A percentile compares a stretch with the other conserved stretches of the same genome.
phyloP scores from a whole-genome alignment of 2,888 invertebrate genomes.

The Caenorhabditis sp. region DNA sequence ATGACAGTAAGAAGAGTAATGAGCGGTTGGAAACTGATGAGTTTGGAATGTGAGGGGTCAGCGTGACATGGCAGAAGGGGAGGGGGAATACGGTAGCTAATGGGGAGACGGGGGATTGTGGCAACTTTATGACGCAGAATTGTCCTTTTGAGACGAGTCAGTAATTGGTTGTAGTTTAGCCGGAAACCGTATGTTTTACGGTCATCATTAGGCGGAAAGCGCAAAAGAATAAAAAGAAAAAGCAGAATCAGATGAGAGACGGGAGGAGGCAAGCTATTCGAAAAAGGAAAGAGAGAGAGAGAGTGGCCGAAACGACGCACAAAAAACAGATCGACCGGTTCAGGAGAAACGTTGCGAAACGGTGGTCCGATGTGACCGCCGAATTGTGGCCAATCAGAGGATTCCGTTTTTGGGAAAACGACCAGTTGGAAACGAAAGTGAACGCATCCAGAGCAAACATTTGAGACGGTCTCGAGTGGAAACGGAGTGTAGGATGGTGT shows the following conservation, averaged over 20 bases:
- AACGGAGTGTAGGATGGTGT: not conserved
- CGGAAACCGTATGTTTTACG: conserved; percentile 52
- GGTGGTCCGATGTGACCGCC: conserved; percentile 5
- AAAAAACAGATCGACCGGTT: conserved; percentile 46
- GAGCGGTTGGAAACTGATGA: conserved; percentile 5
- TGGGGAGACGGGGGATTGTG: not conserved
- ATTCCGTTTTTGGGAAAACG: too few species aligned
- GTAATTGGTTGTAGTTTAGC: conserved; percentile 37
- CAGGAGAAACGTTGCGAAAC: conserved; percentile 15
- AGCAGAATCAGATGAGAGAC: conserved; percentile 4
- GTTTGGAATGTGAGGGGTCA: conserved; percentile 1
- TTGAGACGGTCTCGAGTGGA: conserved; percentile 25
- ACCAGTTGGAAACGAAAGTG: not conserved
- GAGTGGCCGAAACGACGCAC: conserved; percentile 33
- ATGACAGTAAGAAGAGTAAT: not conserved
- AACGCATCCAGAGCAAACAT: conserved; percentile 12
- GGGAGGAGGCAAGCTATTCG: conserved; percentile 27
- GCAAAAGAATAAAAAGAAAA: not conserved
- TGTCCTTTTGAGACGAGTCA: not conserved
- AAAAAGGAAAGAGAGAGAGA: conserved; percentile 29
- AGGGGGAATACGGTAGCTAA: not conserved
- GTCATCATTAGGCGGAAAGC: conserved; percentile 34
- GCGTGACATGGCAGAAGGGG: not conserved
- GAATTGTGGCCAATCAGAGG: not conserved
- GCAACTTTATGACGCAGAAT: not conserved